Evolutionary conservation across 2,113 vertebrate species (phyloP).

Genomic region (Erpornis zantholeuca): DNA sequence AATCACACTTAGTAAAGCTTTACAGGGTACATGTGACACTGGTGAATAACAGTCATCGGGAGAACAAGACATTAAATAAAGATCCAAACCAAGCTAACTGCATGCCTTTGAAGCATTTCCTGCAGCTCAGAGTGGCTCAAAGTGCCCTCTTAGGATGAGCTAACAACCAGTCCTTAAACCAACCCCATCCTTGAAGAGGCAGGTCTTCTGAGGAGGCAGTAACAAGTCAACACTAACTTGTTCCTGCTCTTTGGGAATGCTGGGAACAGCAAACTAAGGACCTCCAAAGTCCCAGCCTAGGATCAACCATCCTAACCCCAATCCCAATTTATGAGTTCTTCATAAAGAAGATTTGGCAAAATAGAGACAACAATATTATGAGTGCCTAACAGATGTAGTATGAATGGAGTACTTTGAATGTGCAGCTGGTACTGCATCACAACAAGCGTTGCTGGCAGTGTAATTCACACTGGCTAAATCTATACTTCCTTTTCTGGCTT

Average conservation of each 20-base stretch:
- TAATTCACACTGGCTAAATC: background rate
- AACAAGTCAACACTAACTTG: background rate
- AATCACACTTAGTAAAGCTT: background rate
- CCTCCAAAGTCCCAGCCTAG: background rate
- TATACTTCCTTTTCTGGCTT: background rate
- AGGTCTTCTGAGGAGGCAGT: background rate
- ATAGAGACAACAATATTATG: background rate
- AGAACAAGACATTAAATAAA: background rate
- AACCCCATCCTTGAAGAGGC: background rate
- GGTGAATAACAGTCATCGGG: background rate
- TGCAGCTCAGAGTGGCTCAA: background rate
- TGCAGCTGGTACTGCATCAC: background rate
- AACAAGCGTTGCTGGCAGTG: fast-evolving
- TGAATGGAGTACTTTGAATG: background rate
- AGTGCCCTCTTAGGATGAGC: background rate
- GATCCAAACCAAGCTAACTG: background rate
- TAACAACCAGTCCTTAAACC: background rate
- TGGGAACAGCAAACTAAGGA: background rate
- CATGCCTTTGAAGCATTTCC: background rate
- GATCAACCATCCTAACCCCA: background rate
- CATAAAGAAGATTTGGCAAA: background rate
- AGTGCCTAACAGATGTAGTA: background rate
- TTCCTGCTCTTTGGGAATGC: background rate
- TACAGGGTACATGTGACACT: background rate
- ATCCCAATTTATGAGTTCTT: background rate